Conservation (phyloP, 2,888 invertebrate species). For the Chrysodeixis includens region DNA sequence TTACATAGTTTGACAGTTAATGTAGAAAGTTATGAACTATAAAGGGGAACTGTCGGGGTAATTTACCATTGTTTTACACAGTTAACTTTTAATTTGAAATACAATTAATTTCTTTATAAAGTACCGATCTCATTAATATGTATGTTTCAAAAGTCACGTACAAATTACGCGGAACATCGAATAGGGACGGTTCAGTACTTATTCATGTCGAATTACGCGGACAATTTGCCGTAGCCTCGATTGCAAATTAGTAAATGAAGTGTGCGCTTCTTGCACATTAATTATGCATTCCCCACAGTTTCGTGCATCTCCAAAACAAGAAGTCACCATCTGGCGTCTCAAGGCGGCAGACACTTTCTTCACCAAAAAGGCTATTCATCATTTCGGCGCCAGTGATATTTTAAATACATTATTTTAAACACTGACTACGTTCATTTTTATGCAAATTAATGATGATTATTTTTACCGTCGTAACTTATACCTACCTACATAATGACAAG, state of each 20-base stretch:
- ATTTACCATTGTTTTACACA: slow-evolving; percentile 2
- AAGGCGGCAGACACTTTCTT: slow-evolving; percentile 64
- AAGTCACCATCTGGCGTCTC: slow-evolving; percentile 67
- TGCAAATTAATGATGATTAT: slow-evolving; percentile 30
- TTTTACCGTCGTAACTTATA: slow-evolving; percentile 22
- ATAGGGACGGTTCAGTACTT: slow-evolving; percentile 45
- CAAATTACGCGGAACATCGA: slow-evolving; percentile 19
- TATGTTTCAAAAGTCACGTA: slow-evolving; percentile 26
- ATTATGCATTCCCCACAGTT: slow-evolving; percentile 73
- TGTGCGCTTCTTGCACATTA: slow-evolving; percentile 66
- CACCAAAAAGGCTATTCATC: slow-evolving; percentile 59
- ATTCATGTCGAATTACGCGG: slow-evolving; percentile 63
- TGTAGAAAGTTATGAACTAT: slow-evolving; percentile 27
- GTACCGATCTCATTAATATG: slow-evolving; percentile 35
- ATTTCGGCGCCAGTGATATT: slow-evolving; percentile 48
- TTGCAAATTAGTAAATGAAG: slow-evolving; percentile 71
- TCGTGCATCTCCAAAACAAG: slow-evolving; percentile 69
- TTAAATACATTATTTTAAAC: slow-evolving; percentile 39
- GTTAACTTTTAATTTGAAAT: neutral
- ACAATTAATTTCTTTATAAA: slow-evolving; percentile 2
- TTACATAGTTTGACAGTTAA: slow-evolving; percentile 35
- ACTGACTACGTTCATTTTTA: slow-evolving; percentile 30
- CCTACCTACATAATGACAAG: slow-evolving; percentile 25
- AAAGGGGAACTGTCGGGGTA: slow-evolving; percentile 1
- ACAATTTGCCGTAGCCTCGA: slow-evolving; percentile 64